Percentiles rank a stretch among this genome's conserved stretches.
Evolutionary conservation across 1,140 invertebrate genomes (phyloP).

Genomic region (Liolophura sinensis): DNA sequence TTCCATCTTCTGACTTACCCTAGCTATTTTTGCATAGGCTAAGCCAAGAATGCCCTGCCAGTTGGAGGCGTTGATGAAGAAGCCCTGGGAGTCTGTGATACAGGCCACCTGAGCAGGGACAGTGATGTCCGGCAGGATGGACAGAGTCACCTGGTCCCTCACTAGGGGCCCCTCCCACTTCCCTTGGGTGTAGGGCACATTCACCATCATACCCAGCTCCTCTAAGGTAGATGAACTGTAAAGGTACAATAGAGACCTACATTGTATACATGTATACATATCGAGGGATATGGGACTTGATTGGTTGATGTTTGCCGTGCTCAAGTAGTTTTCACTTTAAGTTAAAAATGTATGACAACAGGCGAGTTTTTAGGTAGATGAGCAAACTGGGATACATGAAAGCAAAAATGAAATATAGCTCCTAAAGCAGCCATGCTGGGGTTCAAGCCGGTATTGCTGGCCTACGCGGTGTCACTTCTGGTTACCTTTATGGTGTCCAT

Average conservation of each 20-base stretch:
- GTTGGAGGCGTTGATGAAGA: conserved; percentile 59
- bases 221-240: conserved; percentile 47
- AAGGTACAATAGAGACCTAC: conserved; percentile 11
- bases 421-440: no score
- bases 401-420: no score
- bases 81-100: conserved; percentile 54
- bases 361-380: no score
- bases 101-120: conserved; percentile 51
- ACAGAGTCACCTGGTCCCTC: conserved; percentile 47
- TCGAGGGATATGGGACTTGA: no score
- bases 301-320: no score
- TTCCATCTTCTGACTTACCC: conserved; percentile 40
- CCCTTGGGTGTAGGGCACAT: conserved; percentile 57
- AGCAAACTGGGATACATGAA: no score
- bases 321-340: no score
- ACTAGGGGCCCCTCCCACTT: conserved; percentile 58
- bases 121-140: conserved; percentile 31
- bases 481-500: no score
- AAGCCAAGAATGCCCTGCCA: conserved; percentile 63
- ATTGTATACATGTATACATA: not conserved
- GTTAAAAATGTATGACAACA: no score
- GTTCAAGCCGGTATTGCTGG: no score
- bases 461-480: no score
- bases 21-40: conserved; percentile 56
- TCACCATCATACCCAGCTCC: conserved; percentile 21